phyloP scores from a whole-genome alignment of 2,113 vertebrate species.

The Pedetes capensis region DNA sequence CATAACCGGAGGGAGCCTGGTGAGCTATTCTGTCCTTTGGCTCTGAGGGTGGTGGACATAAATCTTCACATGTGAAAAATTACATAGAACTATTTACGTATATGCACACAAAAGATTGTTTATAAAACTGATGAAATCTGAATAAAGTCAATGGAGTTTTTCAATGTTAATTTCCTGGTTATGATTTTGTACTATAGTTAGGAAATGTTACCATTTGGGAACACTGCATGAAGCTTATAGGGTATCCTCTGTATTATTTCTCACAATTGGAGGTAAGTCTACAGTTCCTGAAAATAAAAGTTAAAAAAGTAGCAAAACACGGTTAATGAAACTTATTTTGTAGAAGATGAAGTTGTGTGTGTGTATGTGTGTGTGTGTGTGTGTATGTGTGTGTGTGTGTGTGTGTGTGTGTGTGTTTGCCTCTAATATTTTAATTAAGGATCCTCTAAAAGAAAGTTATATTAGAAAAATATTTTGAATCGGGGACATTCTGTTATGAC shows the following conservation, averaged over 20 bases:
- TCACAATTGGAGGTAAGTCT: not conserved
- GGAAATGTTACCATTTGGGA: not conserved
- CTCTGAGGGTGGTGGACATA: not conserved
- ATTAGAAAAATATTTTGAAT: conserved; percentile 3
- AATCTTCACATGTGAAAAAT: not conserved
- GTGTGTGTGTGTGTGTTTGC: fast-evolving
- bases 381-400: too few relatives aligned
- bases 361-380: too few relatives aligned
- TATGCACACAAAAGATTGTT: not conserved
- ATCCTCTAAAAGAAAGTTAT: not conserved
- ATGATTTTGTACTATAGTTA: not conserved
- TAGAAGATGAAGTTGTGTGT: not conserved
- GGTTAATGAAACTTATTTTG: not conserved
- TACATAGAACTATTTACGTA: not conserved
- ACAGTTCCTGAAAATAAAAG: not conserved
- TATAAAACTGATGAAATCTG: not conserved
- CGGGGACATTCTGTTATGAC: not conserved
- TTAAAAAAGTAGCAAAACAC: not conserved
- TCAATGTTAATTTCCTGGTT: not conserved
- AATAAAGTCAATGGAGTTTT: not conserved
- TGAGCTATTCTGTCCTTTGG: not conserved
- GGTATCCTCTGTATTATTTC: not conserved
- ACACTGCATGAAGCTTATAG: too few relatives aligned
- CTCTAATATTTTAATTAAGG: not conserved
- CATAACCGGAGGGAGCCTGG: not conserved